Percentiles rank a stretch among this genome's conserved stretches.
phyloP scores from a whole-genome alignment of 2,113 vertebrate genomes.

The Chascanopsetta lugubris region DNA sequence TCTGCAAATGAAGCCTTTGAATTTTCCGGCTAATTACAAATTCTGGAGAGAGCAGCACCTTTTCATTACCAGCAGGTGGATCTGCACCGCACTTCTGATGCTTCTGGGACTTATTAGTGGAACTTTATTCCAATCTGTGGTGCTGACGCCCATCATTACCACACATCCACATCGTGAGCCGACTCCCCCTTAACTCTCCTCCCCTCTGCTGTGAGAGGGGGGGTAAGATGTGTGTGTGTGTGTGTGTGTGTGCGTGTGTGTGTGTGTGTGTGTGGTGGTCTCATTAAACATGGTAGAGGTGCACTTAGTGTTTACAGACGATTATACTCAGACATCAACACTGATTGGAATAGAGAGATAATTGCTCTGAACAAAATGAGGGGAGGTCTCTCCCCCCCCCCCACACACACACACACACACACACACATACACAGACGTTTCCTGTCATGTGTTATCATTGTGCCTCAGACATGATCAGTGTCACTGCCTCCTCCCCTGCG shows the following conservation, averaged over 20 bases:
- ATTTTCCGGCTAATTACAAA: neutral
- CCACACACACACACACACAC: neutral
- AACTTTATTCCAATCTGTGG: conserved; percentile 21
- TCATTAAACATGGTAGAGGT: conserved; percentile 58
- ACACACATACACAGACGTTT: neutral
- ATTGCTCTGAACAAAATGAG: conserved; percentile 55
- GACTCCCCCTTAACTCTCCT: too few relatives aligned
- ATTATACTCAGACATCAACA: conserved; percentile 62
- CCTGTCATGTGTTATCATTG: conserved; percentile 22
- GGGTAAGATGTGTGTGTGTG: too few relatives aligned
- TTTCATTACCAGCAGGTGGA: too few relatives aligned
- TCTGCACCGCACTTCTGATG: conserved; percentile 8
- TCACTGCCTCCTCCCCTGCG: conserved; percentile 3
- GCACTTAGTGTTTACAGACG: conserved; percentile 60
- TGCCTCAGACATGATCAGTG: neutral
- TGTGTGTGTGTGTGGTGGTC: conserved; percentile 4
- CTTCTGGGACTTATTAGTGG: conserved; percentile 21
- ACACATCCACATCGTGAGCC: conserved; percentile 20
- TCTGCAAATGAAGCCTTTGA: neutral
- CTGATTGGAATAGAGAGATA: conserved; percentile 66
- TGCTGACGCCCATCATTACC: conserved; percentile 28
- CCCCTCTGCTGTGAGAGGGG: too few relatives aligned
- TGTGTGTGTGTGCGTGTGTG: too few relatives aligned
- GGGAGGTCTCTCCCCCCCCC: neutral
- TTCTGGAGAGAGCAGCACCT: too few relatives aligned